Conservation (phyloP, 2,113 vertebrate species). For the Isurus oxyrinchus region DNA sequence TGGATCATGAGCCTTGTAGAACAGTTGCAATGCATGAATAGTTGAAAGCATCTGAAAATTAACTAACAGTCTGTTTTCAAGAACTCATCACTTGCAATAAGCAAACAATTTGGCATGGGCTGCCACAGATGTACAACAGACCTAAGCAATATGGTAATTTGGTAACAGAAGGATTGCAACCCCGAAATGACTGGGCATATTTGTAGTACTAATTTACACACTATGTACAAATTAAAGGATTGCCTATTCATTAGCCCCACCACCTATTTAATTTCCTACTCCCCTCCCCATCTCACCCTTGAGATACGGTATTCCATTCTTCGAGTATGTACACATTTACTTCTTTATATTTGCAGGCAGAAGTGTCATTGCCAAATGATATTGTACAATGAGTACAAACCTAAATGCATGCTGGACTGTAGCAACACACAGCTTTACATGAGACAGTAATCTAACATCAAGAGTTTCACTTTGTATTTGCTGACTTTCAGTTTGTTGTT, state of each 20-base stretch:
- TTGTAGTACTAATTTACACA: conserved; percentile 62
- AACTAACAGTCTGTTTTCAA: conserved; percentile 61
- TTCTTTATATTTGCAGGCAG: conserved; percentile 58
- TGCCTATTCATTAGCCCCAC: conserved; percentile 49
- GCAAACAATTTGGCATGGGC: conserved; percentile 58
- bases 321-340: conserved; percentile 64
- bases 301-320: conserved; percentile 45
- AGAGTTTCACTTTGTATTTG: conserved; percentile 55
- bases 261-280: conserved; percentile 41
- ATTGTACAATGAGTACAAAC: conserved; percentile 65
- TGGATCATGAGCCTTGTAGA: conserved; percentile 59
- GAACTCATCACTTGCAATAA: conserved; percentile 54
- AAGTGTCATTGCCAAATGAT: conserved; percentile 57
- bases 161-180: conserved; percentile 58
- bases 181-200: conserved; percentile 59
- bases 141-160: conserved; percentile 51
- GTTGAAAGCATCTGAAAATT: conserved; percentile 51
- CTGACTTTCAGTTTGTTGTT: conserved; percentile 74
- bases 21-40: conserved; percentile 57
- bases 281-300: conserved; percentile 40
- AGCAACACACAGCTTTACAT: conserved; percentile 63
- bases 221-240: conserved; percentile 66
- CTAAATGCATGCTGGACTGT: conserved; percentile 75
- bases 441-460: conserved; percentile 59
- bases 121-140: conserved; percentile 58